Evolutionary conservation across 2,113 vertebrate species (phyloP).

Genomic region (Psephotus haematonotus): DNA sequence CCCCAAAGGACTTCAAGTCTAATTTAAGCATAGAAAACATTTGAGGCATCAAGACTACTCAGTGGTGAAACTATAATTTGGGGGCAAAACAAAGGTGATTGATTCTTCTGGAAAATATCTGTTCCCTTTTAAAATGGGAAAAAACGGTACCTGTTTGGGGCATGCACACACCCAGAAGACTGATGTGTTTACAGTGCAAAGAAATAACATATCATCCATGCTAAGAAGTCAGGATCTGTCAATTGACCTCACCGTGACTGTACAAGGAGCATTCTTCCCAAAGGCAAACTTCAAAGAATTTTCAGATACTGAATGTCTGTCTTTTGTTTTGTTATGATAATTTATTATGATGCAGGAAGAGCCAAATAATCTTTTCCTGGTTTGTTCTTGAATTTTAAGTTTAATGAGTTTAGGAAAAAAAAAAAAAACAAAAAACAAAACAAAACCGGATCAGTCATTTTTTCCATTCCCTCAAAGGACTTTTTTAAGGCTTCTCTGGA

Average conservation of each 20-base stretch:
- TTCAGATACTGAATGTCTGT: background rate
- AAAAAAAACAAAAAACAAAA: too few species aligned
- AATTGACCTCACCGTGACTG: background rate
- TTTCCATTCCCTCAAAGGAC: background rate
- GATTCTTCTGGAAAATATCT: background rate
- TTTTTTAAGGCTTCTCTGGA: background rate
- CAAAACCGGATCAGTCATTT: background rate
- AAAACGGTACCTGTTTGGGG: background rate
- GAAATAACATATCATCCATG: background rate
- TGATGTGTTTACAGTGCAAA: background rate
- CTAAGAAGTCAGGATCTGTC: background rate
- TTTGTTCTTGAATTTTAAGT: background rate
- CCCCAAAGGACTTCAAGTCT: background rate
- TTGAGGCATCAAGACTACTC: background rate
- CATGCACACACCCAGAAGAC: background rate
- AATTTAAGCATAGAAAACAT: background rate
- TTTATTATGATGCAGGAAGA: background rate
- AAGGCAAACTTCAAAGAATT: background rate
- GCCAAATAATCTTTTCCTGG: background rate
- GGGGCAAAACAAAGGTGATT: background rate
- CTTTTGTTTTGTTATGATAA: background rate
- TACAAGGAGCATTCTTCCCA: background rate
- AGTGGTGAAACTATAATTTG: background rate
- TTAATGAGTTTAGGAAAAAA: background rate
- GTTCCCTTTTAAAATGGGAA: background rate